phyloP scores from a whole-genome alignment of 2,888 invertebrate genomes.

The Catocala nupta region DNA sequence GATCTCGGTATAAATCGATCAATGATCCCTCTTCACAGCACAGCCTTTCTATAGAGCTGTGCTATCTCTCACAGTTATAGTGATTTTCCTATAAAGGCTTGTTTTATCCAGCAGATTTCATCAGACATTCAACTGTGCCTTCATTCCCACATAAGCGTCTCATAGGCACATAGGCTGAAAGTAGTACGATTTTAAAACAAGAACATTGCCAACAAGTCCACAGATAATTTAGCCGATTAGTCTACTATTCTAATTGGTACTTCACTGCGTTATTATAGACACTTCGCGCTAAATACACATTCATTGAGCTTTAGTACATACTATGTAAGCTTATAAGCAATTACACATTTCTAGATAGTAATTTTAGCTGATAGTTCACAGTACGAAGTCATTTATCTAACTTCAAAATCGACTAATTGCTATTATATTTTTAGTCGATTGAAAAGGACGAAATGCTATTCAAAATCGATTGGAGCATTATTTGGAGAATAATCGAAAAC shows the following conservation, averaged over 20 bases:
- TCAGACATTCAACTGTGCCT: too few species aligned
- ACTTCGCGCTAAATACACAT: slow-evolving; percentile 11
- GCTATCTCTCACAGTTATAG: too few species aligned
- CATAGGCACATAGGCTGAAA: too few species aligned
- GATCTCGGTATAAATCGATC: too few species aligned
- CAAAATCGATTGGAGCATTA: slow-evolving; percentile 5
- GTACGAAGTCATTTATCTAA: slow-evolving; percentile 17
- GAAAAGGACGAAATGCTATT: neutral
- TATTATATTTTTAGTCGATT: slow-evolving; percentile 10
- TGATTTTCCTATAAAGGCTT: too few species aligned
- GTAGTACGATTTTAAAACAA: slow-evolving; percentile 1
- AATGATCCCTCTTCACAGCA: too few species aligned
- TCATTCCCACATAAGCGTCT: too few species aligned
- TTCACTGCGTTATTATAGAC: slow-evolving; percentile 17
- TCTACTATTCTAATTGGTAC: neutral
- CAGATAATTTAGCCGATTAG: neutral
- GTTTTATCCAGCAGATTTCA: too few species aligned
- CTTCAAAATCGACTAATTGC: slow-evolving; percentile 16
- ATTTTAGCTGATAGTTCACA: slow-evolving; percentile 41
- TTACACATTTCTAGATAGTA: neutral
- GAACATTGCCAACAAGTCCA: neutral
- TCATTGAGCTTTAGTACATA: slow-evolving; percentile 14
- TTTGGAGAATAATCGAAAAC: slow-evolving; percentile 13
- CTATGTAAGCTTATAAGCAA: slow-evolving; percentile 19
- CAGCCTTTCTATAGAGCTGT: too few species aligned